Evolutionary conservation across 2,113 vertebrate genomes (phyloP).

Genomic region (Proterorhinus semilunaris): DNA sequence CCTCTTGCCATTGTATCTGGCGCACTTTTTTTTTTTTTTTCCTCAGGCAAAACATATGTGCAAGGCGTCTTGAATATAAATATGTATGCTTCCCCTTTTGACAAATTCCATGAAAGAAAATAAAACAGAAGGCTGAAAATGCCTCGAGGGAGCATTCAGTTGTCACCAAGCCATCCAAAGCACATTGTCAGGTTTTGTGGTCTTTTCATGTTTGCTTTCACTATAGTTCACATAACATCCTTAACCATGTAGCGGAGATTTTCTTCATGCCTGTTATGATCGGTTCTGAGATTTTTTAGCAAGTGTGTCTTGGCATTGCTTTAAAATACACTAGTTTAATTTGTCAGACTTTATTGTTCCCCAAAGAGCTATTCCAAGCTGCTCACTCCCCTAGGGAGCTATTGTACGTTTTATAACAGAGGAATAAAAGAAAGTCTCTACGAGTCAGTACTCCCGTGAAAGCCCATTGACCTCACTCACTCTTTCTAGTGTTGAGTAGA

Average conservation of each 20-base stretch:
- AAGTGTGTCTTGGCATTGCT: background rate
- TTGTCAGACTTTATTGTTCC: background rate
- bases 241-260: background rate
- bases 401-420: background rate
- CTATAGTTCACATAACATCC: background rate
- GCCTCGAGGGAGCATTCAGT: slow-evolving; percentile 20
- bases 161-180: slow-evolving; percentile 27
- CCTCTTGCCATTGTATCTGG: slow-evolving; percentile 34
- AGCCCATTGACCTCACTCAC: background rate
- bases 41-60: slow-evolving; percentile 49
- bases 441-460: background rate
- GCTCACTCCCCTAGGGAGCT: background rate
- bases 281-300: background rate
- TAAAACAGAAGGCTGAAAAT: slow-evolving; percentile 19
- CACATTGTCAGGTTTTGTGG: background rate
- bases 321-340: background rate
- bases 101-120: slow-evolving; percentile 19
- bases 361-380: background rate
- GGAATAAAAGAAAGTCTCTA: background rate
- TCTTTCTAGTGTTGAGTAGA: background rate
- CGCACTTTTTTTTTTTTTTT: slow-evolving; percentile 9
- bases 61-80: slow-evolving; percentile 38
- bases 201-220: slow-evolving; percentile 3
- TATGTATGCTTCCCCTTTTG: slow-evolving; percentile 36
- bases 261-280: background rate